Evolutionary conservation across 2,113 vertebrate species (phyloP).

Genomic region (Dicaeum eximium): DNA sequence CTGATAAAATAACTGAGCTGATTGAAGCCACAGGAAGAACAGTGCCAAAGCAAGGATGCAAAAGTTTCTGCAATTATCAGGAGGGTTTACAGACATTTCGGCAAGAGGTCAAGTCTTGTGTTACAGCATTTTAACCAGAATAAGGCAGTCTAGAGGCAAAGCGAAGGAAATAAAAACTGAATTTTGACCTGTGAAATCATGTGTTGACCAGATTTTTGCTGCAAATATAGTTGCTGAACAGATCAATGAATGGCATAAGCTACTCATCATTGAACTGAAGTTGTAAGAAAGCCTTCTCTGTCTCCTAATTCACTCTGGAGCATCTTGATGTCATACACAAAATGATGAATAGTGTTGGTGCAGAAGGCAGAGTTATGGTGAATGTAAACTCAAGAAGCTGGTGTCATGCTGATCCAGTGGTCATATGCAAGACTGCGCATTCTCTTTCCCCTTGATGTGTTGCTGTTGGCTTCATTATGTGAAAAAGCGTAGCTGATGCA

Average conservation of each 20-base stretch:
- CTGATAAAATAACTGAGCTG: background rate
- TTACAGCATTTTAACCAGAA: background rate
- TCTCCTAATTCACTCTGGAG: background rate
- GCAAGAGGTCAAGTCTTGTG: background rate
- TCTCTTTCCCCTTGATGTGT: background rate
- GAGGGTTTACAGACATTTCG: background rate
- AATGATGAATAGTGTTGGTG: background rate
- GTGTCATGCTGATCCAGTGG: background rate
- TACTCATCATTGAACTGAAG: background rate
- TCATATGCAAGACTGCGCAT: background rate
- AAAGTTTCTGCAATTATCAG: background rate
- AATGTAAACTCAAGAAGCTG: background rate
- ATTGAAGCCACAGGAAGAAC: background rate
- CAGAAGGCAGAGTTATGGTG: background rate
- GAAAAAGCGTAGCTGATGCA: background rate
- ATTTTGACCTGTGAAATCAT: background rate
- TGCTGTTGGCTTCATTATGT: background rate
- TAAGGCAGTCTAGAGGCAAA: background rate
- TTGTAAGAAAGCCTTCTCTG: background rate
- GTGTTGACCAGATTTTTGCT: background rate
- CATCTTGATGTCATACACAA: background rate
- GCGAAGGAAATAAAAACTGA: background rate
- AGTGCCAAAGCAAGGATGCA: background rate
- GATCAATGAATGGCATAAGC: background rate
- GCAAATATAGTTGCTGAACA: background rate